Evolutionary conservation across 2,113 vertebrate genomes (phyloP), one percentile per base, ranked within the genome.

Genomic region (Hypanus sabinus): DNA sequence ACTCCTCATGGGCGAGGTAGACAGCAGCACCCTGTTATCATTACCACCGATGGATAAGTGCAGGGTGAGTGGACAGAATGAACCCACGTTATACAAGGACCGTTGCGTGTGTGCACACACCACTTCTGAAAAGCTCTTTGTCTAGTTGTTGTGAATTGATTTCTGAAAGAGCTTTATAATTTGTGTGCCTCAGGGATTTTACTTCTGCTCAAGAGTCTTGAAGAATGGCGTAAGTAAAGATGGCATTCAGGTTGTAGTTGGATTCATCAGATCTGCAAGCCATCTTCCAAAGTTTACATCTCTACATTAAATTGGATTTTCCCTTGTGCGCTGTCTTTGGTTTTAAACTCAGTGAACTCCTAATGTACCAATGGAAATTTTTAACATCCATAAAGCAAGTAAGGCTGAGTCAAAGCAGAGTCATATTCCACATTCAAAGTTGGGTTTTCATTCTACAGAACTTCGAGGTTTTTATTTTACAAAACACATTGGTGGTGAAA

Each of bases 1-100:
- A 90, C 97, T 99, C 96, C 97, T 99, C 96, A 98, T 99, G 98
- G 99, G 99, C 0, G 99, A 99, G 94, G 98, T 99, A 95, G 98
- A 99, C 96, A 98, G 98, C 96, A 99, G 97, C 95, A 99, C 98
- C 0, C 95, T 99, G 94, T 97, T 99, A 94, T 98, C 98, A 0
- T 96, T 99, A 94, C 96, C 98, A 33, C 98, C 96, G 0, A 97
- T 97, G 0, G 98, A 99, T 95, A 98, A 97, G 94, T 98, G 97
- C 96, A 97, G 98, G 97, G 99, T 99, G 95, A 97, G 98, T 0
- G 10, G 18, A 65, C 7, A 30, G 85, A n/a, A 90, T 65, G 85
- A n/a, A 7, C 4, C 85, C n/a, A 30, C 27, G 60, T 14, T 14
- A 11, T 6, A 62, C 60, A 90, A 62, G 62, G 57, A 90, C 30